These are phyloP conservation scores for Lamellibrachia luymesi DNA, from an alignment of 1,140 invertebrate species.

Conservation along the genomic window DNA sequence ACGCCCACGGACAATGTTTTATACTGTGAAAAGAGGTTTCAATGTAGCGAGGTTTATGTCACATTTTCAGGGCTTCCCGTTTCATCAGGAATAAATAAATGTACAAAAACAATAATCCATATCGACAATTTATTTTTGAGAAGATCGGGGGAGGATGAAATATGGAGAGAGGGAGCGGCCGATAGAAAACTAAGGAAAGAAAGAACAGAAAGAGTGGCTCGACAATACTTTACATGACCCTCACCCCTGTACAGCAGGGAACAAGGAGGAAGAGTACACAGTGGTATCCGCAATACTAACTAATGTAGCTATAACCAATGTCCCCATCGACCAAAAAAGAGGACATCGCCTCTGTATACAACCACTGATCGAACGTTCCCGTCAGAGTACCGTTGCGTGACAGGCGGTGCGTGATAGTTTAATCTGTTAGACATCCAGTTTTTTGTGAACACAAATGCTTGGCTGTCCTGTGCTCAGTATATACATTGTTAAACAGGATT, in stretches of 20 bases:
- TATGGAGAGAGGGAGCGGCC: too few species aligned
- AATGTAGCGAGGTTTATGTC: neutral
- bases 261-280: too few species aligned
- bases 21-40: neutral
- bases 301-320: neutral
- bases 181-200: too few species aligned
- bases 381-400: neutral
- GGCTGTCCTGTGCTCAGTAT: neutral
- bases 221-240: too few species aligned
- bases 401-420: neutral
- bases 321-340: neutral
- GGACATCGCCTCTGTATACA: neutral
- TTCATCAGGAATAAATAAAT: neutral
- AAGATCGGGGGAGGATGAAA: neutral
- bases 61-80: neutral
- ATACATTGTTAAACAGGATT: neutral
- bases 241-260: too few species aligned
- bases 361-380: neutral
- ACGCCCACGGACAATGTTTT: neutral
- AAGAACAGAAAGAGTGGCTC: too few species aligned
- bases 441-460: neutral
- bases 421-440: neutral
- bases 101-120: neutral
- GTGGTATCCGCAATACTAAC: too few species aligned
- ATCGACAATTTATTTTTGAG: neutral